phyloP scores from a whole-genome alignment of 2,113 vertebrate species.

The Salvelinus sp. region DNA sequence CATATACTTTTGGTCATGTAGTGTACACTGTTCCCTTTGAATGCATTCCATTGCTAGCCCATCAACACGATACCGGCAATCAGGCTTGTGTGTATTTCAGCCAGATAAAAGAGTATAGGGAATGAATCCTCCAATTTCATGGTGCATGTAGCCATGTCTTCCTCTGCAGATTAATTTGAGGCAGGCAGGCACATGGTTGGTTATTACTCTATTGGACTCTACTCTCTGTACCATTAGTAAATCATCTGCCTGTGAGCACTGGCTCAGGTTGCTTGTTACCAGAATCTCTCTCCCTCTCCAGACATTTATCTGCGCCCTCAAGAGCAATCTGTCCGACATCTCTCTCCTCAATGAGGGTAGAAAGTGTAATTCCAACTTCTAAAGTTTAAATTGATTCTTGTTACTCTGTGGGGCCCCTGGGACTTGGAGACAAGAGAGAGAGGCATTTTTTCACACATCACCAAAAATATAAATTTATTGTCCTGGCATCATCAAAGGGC shows the following conservation, averaged over 20 bases:
- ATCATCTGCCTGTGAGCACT: neutral
- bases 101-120: no score
- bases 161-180: neutral
- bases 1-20: no score
- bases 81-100: no score
- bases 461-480: slow-evolving; percentile 37
- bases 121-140: no score
- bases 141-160: no score
- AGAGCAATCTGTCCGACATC: slow-evolving; percentile 29
- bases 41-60: no score
- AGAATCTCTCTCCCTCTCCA: slow-evolving; percentile 29
- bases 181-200: neutral
- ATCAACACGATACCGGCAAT: no score
- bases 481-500: slow-evolving; percentile 20
- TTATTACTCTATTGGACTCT: slow-evolving; percentile 14
- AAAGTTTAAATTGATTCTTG: slow-evolving; percentile 46
- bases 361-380: slow-evolving; percentile 40
- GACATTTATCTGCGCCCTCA: slow-evolving; percentile 33
- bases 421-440: slow-evolving; percentile 1
- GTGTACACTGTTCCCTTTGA: no score
- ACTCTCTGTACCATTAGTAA: neutral
- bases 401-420: neutral
- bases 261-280: slow-evolving; percentile 11
- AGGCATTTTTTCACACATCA: neutral
- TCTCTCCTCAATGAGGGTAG: slow-evolving; percentile 25